A percentile compares a stretch with the other conserved stretches of the same genome.
These are phyloP conservation scores for Glaucopsyche alexis DNA, from an alignment of 2,888 invertebrate genomes.

Conservation along the genomic window DNA sequence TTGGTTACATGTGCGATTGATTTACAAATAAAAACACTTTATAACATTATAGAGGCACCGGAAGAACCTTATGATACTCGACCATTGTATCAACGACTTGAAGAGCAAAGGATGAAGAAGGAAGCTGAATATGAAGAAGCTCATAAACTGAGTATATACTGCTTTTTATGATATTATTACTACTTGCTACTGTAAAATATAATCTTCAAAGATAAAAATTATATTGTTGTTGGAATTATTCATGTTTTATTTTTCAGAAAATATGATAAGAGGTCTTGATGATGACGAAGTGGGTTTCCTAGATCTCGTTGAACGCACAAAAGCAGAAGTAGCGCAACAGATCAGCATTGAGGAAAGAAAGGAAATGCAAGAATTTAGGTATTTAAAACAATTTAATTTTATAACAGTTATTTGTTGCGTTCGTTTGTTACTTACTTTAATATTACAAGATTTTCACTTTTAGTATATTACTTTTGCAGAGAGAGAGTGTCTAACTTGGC, in stretches of 20 bases:
- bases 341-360: slow-evolving; percentile 91
- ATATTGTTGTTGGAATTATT: neutral
- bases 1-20: neutral
- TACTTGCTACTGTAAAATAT: neutral
- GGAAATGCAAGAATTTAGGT: slow-evolving; percentile 91
- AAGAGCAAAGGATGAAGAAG: slow-evolving; percentile 94
- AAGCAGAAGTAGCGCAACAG: slow-evolving; percentile 90
- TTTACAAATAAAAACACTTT: slow-evolving; percentile 28
- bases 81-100: slow-evolving; percentile 94
- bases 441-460: neutral
- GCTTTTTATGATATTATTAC: neutral
- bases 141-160: slow-evolving; percentile 92
- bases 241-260: slow-evolving; percentile 74
- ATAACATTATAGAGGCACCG: slow-evolving; percentile 85
- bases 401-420: too few species aligned
- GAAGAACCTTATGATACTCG: slow-evolving; percentile 90
- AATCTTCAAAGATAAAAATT: neutral
- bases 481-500: slow-evolving; percentile 73
- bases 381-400: slow-evolving; percentile 39
- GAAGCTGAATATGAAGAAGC: slow-evolving; percentile 97
- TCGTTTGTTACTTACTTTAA: neutral
- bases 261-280: slow-evolving; percentile 93
- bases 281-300: slow-evolving; percentile 98
- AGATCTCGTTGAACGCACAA: slow-evolving; percentile 92
- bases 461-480: slow-evolving; percentile 52